phyloP scores from a whole-genome alignment of 2,797 vertebrate species.

The Onychomys torridus region DNA sequence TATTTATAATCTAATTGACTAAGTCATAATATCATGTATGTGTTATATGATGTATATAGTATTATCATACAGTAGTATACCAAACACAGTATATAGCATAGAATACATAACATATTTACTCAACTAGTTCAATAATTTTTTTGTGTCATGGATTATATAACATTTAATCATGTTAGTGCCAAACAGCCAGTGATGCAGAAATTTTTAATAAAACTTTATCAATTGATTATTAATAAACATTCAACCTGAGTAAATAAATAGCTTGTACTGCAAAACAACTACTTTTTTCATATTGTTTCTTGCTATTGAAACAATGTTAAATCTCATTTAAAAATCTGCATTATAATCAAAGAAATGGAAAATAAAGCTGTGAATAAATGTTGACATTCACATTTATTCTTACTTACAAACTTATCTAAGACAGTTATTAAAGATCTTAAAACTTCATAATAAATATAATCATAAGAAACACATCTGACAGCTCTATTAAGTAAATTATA shows the following conservation, averaged over 20 bases:
- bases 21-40: background rate
- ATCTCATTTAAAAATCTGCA: slow-evolving; percentile 47
- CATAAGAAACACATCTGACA: background rate
- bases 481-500: background rate
- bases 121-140: slow-evolving; percentile 36
- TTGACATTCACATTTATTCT: background rate
- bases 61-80: background rate
- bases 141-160: background rate
- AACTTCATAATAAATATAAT: slow-evolving; percentile 38
- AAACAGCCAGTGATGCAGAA: background rate
- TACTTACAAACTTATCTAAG: slow-evolving; percentile 42
- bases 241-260: slow-evolving; percentile 38
- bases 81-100: background rate
- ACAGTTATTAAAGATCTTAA: slow-evolving; percentile 14
- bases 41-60: background rate
- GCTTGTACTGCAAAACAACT: background rate
- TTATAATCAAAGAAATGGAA: slow-evolving; percentile 44
- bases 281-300: background rate
- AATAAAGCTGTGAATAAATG: slow-evolving; percentile 59
- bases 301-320: slow-evolving; percentile 30
- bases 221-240: slow-evolving; percentile 30
- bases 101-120: background rate
- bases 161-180: slow-evolving; percentile 32
- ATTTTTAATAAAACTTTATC: background rate
- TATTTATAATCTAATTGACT: background rate